Evolutionary conservation across 2,797 vertebrate genomes (phyloP).

Genomic region (Prionace glauca): DNA sequence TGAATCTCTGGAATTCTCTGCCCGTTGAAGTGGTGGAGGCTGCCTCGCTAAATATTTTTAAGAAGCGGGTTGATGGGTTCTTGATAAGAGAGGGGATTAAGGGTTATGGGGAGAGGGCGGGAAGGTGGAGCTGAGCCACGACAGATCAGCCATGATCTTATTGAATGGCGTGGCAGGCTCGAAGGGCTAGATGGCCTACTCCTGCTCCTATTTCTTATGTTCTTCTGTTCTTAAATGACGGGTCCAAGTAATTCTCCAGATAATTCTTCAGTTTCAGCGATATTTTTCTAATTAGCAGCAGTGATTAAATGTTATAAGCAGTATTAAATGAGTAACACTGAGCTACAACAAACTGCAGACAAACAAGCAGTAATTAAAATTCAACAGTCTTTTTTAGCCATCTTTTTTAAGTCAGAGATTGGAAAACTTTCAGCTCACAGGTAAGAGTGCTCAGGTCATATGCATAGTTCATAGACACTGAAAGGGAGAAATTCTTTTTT

Average conservation of each 20-base stretch:
- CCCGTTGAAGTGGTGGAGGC: no score
- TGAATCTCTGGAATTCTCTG: no score
- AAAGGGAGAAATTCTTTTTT: not conserved
- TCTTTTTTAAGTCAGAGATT: not conserved
- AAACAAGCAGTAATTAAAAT: not conserved
- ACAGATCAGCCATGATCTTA: no score
- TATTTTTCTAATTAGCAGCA: slow-evolving; percentile 13
- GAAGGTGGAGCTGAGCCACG: no score
- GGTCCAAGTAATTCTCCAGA: not conserved
- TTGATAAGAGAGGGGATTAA: no score
- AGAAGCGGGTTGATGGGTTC: no score
- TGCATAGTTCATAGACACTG: not conserved
- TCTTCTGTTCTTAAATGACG: not conserved
- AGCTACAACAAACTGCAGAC: not conserved
- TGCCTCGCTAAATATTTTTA: no score
- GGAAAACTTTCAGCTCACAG: not conserved
- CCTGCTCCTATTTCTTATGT: no score
- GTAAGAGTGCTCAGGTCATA: not conserved
- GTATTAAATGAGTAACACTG: slow-evolving; percentile 2
- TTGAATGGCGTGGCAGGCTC: no score
- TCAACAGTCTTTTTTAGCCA: not conserved
- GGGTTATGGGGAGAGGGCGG: no score
- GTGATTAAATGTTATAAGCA: slow-evolving; percentile 19
- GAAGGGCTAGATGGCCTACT: no score
- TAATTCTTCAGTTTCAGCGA: not conserved